Conservation (phyloP, 2,888 invertebrate genomes). For the Alentia gelatinosa region DNA sequence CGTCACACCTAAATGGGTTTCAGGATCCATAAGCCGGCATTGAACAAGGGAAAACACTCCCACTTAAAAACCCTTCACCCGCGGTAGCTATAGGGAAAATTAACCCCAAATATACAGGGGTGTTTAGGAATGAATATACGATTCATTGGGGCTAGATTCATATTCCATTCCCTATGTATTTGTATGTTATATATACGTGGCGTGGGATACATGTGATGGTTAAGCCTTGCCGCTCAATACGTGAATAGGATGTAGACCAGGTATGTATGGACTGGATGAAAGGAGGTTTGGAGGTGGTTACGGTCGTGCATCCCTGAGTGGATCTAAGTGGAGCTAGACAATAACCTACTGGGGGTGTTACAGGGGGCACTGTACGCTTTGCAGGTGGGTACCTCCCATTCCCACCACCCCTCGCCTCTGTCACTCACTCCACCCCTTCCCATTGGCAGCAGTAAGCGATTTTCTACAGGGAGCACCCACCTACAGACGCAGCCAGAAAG, state of each 20-base stretch:
- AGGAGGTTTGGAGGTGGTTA: background rate
- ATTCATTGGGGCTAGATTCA: too few relatives aligned
- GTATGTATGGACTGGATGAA: too few relatives aligned
- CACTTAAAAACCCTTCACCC: background rate
- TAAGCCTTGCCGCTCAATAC: too few relatives aligned
- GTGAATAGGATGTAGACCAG: too few relatives aligned
- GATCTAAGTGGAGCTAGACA: constrained; percentile 9
- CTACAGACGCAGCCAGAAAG: background rate
- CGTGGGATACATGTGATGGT: too few relatives aligned
- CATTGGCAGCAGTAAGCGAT: too few relatives aligned
- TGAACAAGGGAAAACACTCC: background rate
- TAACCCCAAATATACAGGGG: too few relatives aligned
- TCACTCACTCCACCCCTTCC: too few relatives aligned
- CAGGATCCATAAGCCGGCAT: background rate
- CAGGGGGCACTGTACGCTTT: background rate
- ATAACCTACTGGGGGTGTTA: background rate
- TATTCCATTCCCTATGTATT: too few relatives aligned
- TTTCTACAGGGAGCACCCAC: background rate
- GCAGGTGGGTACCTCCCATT: background rate
- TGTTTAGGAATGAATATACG: too few relatives aligned
- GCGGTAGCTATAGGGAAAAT: too few relatives aligned
- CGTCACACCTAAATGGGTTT: constrained; percentile 35
- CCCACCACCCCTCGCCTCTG: background rate
- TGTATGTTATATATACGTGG: too few relatives aligned
- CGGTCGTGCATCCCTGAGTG: background rate